Percentiles rank a stretch among this genome's conserved stretches.
These are phyloP conservation scores for Antheraea assamensis DNA, from an alignment of 2,888 invertebrate genomes.

Conservation along the genomic window DNA sequence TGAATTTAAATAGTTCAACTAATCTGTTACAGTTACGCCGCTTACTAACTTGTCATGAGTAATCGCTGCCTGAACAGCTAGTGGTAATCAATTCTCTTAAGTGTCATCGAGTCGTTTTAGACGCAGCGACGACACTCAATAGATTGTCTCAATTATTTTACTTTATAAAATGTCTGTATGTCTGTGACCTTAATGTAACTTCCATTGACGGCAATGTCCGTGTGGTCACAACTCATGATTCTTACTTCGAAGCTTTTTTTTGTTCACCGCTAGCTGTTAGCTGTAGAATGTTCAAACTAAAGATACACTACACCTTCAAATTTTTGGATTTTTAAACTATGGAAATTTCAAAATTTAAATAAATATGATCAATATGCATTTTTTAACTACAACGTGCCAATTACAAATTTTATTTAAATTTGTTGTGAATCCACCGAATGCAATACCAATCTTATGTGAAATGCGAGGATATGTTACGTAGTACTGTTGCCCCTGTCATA, in stretches of 20 bases:
- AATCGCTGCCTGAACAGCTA: slow-evolving; percentile 25
- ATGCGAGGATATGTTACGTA: too few relatives aligned
- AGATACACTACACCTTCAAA: neutral
- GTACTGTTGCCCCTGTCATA: too few relatives aligned
- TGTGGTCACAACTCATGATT: slow-evolving; percentile 39
- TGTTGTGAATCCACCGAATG: neutral
- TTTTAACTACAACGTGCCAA: neutral
- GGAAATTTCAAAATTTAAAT: neutral
- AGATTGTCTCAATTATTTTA: slow-evolving; percentile 69
- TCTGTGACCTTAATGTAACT: slow-evolving; percentile 65
- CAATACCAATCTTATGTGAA: neutral
- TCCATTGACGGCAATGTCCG: slow-evolving; percentile 33
- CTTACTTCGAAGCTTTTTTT: slow-evolving; percentile 30
- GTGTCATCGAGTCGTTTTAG: slow-evolving; percentile 60
- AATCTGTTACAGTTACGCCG: neutral
- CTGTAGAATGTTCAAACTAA: neutral
- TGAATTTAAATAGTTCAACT: neutral
- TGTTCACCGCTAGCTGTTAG: neutral
- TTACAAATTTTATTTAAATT: neutral
- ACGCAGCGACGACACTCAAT: slow-evolving; percentile 52
- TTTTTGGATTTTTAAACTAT: neutral
- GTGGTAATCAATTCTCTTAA: slow-evolving; percentile 43
- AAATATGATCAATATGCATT: neutral
- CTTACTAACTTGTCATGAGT: slow-evolving; percentile 18
- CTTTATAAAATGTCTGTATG: slow-evolving; percentile 51